Percentiles rank a stretch among this genome's conserved stretches.
Evolutionary conservation across 1,140 invertebrate genomes (phyloP).

Genomic region (Zaprionus kolodkinae): DNA sequence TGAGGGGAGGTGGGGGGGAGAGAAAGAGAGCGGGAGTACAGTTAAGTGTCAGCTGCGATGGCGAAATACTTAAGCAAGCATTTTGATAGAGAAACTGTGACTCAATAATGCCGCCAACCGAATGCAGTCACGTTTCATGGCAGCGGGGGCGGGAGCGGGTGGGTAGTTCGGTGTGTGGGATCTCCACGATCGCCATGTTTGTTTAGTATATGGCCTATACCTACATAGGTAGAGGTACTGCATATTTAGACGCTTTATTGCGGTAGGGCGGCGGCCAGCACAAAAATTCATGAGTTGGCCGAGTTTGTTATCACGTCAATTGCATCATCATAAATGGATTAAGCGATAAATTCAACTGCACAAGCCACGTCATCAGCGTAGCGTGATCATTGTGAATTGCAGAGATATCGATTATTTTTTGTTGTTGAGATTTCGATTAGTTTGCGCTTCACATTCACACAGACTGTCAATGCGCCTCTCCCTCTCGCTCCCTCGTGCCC

Average conservation of each 20-base stretch:
- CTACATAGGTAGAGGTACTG: not conserved
- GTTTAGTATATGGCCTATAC: not conserved
- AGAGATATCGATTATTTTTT: not conserved
- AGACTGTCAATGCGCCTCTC: not conserved
- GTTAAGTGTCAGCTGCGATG: not conserved
- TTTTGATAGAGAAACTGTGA: conserved; percentile 2
- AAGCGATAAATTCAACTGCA: not conserved
- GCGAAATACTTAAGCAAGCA: not conserved
- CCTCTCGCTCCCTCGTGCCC: not conserved
- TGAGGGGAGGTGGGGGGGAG: not conserved
- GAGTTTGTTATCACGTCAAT: conserved; percentile 25
- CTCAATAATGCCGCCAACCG: not conserved
- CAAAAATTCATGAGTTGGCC: conserved; percentile 4
- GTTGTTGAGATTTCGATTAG: not conserved
- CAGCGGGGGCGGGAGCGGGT: not conserved
- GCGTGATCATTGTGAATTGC: not conserved
- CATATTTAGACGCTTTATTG: conserved; percentile 1
- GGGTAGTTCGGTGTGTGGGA: not conserved
- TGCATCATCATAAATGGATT: conserved; percentile 19
- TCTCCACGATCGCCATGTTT: not conserved
- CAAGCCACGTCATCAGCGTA: not conserved
- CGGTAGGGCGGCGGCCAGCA: conserved; percentile 20
- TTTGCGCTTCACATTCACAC: not conserved
- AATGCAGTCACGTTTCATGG: conserved; percentile 19
- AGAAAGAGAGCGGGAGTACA: not conserved